Percentiles rank a stretch among this genome's conserved stretches.
These are phyloP conservation scores for Cepphus grylle DNA, from an alignment of 2,113 vertebrate species.

Conservation along the genomic window DNA sequence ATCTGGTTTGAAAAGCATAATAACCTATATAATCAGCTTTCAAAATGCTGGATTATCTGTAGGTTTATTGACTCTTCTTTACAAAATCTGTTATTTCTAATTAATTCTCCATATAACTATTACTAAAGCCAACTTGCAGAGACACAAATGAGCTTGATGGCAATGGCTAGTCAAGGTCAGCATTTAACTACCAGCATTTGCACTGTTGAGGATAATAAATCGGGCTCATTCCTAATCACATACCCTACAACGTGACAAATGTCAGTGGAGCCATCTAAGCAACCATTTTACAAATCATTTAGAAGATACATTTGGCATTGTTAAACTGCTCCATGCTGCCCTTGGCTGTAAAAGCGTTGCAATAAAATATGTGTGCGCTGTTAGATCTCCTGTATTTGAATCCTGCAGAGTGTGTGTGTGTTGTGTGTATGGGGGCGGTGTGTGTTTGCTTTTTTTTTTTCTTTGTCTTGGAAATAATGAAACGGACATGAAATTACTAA, in stretches of 20 bases:
- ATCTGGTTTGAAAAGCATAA: conserved; percentile 61
- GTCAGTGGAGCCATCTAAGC: neutral
- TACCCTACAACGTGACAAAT: conserved; percentile 13
- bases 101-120: conserved; percentile 42
- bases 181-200: conserved; percentile 35
- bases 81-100: conserved; percentile 57
- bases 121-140: conserved; percentile 26
- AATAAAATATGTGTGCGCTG: neutral
- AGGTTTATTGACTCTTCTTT: conserved; percentile 50
- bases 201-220: conserved; percentile 35
- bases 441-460: neutral
- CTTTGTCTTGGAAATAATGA: neutral
- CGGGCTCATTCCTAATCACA: conserved; percentile 10
- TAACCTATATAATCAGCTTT: conserved; percentile 66
- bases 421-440: no score
- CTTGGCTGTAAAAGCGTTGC: neutral
- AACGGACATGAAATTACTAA: neutral
- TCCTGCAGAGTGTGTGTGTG: neutral
- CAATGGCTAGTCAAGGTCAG: conserved; percentile 50
- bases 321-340: neutral
- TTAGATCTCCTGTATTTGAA: neutral
- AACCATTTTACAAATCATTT: conserved; percentile 13
- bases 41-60: conserved; percentile 54
- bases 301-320: neutral
- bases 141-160: conserved; percentile 26